Percentiles rank a stretch among this genome's conserved stretches.
Conservation (phyloP, 2,888 invertebrate genomes). For the Hemaris fuciformis region DNA sequence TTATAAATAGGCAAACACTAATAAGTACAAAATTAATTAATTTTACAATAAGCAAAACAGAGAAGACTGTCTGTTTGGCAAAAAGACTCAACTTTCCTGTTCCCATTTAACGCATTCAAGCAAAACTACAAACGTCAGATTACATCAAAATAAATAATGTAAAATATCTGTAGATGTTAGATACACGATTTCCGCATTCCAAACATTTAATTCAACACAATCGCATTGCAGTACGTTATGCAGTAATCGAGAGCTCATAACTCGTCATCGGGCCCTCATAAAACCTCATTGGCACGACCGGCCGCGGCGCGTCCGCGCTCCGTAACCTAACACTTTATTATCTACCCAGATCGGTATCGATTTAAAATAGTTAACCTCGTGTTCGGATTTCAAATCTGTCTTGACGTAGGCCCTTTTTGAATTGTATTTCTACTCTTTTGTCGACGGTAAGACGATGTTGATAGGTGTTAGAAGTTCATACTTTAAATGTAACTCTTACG, state of each 20-base stretch:
- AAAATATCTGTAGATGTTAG: background rate
- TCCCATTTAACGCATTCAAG: too few relatives aligned
- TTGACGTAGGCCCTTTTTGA: background rate
- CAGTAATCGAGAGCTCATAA: constrained; percentile 44
- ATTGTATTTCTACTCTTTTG: background rate
- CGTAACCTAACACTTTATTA: constrained; percentile 57
- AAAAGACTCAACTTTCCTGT: too few relatives aligned
- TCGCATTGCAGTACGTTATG: constrained; percentile 30
- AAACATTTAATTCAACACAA: constrained; percentile 5
- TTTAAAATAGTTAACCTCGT: constrained; percentile 14
- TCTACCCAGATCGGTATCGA: constrained; percentile 43
- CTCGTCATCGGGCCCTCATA: constrained; percentile 50
- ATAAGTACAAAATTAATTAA: too few relatives aligned
- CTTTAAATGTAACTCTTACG: too few relatives aligned
- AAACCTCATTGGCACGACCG: constrained; percentile 48
- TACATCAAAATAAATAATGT: background rate
- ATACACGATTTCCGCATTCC: background rate
- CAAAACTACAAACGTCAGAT: background rate
- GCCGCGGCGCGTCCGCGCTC: constrained; percentile 37
- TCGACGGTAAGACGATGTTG: background rate
- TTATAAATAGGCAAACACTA: too few relatives aligned
- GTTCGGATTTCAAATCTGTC: background rate
- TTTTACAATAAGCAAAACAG: too few relatives aligned
- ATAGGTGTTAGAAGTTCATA: background rate
- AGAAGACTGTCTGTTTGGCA: too few relatives aligned